Evolutionary conservation across 1,140 invertebrate genomes (phyloP), one percentile per base, ranked within the genome.

Genomic region (Leptinotarsa lineolata): DNA sequence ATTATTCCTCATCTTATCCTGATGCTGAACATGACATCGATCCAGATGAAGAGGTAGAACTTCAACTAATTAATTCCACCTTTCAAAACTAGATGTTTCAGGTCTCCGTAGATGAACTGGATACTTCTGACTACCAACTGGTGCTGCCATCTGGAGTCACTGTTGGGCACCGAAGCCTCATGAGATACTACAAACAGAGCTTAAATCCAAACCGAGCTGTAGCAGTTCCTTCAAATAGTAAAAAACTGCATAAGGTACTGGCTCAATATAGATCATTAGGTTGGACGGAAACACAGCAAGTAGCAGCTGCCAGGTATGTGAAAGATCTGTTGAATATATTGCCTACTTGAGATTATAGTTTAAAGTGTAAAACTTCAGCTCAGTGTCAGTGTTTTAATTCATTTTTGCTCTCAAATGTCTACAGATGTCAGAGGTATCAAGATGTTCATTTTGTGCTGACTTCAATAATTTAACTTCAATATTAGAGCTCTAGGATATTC

Each of bases 151-250:
- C 95, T 20, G 97, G 97, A 44, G 89, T 91, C 15, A 89, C 90
- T 13, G 91, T 99, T 77, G 97, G 97, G 1, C 97, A 99, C 85
- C 88, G 97, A 71, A 95, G 94, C 3, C 85, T 99, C 5, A 88
- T 94, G 86, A 89, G 90, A 81, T 93, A 93, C 79, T 94, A 92
- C 80, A 94, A 92, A 79, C 94, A 96, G 83, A 92, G 89, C 77
- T 81, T 94, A 12, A 89, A 90, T 80, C 89, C 90, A 1, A 89
- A 88, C 74, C 85, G 88, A 20, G 74, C 88, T 13, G 86, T 89
- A 6, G 73, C 86, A 12, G 64, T 77, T 13, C 13, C 73, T 16
- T 77, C 86, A 0, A 87, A 86, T 5, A 88, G 88, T 76, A 88
- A 89, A 58, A 93, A 92, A 79, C 72, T 94, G 3, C 89, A 90